Evolutionary conservation across 2,888 invertebrate species (phyloP).

Genomic region (Apomyelois bistriatella): DNA sequence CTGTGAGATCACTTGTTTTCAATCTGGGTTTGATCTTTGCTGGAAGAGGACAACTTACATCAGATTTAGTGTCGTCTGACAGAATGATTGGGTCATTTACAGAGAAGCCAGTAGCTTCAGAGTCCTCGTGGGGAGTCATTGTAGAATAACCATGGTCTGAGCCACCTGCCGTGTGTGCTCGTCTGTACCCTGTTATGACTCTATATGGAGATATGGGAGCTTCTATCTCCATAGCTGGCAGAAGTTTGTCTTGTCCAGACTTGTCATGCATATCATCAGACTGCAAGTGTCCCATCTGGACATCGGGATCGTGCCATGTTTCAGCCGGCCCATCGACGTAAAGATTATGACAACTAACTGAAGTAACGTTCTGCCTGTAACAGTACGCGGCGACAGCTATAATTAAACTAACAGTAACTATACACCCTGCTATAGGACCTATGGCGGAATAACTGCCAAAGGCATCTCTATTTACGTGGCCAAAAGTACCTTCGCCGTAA

Average conservation of each 20-base stretch:
- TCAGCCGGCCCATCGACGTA: conserved; percentile 74
- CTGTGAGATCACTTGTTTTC: conserved; percentile 62
- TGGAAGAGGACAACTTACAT: conserved; percentile 81
- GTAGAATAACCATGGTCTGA: conserved; percentile 98
- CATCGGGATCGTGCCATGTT: conserved; percentile 77
- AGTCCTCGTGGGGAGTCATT: conserved; percentile 95
- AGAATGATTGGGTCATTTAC: conserved; percentile 82
- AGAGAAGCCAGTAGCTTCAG: conserved; percentile 89
- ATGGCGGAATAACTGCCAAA: conserved; percentile 85
- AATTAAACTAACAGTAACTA: conserved; percentile 89
- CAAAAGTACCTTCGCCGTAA: conserved; percentile 85
- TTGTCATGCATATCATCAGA: conserved; percentile 84
- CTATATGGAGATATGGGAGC: conserved; percentile 92
- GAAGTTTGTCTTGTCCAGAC: conserved; percentile 83
- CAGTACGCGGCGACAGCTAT: conserved; percentile 92
- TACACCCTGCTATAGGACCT: conserved; percentile 92
- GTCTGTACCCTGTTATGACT: conserved; percentile 88
- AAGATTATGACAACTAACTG: conserved; percentile 72
- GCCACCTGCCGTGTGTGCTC: conserved; percentile 87
- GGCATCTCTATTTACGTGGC: conserved; percentile 67
- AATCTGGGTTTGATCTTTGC: conserved; percentile 63
- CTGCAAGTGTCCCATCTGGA: conserved; percentile 87
- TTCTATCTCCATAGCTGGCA: conserved; percentile 80
- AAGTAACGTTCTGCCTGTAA: conserved; percentile 84
- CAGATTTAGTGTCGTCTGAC: conserved; percentile 73